Evolutionary conservation across 23 tunicate species (phyloP).

Genomic region (Trididemnum nubilum): DNA sequence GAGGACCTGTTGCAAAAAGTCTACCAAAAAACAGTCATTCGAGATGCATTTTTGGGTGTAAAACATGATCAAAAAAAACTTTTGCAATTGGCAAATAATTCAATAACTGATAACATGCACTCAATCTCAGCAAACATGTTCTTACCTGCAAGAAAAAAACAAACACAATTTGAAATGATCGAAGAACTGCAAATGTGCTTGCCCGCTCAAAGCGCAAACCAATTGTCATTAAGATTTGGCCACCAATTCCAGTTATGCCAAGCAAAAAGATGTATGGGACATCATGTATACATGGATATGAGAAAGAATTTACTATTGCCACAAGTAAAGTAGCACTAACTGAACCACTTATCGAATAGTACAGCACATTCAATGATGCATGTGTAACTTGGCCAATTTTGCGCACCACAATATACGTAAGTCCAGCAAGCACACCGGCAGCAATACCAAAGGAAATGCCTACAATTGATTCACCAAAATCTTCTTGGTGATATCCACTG

Average conservation of each 20-base stretch:
- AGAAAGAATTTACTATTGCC: conserved; percentile 9
- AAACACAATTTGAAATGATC: conserved; percentile 58
- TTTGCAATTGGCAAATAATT: no score
- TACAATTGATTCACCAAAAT: no score
- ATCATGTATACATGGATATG: conserved; percentile 48
- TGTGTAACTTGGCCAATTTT: conserved; percentile 42
- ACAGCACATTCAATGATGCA: conserved; percentile 45
- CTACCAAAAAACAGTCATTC: no score
- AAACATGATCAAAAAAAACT: no score
- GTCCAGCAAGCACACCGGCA: conserved; percentile 23
- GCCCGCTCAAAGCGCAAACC: conserved; percentile 58
- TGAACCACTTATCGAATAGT: conserved; percentile 54
- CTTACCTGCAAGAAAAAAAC: conserved; percentile 73
- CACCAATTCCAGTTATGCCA: conserved; percentile 46
- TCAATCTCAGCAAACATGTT: no score
- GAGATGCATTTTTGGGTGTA: no score
- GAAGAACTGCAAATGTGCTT: conserved; percentile 48
- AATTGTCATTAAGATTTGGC: conserved; percentile 45
- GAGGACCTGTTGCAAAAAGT: no score
- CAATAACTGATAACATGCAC: no score
- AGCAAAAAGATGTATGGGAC: conserved; percentile 37
- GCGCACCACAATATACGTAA: conserved; percentile 30
- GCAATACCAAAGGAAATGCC: conserved; percentile 46
- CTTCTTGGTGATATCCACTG: conserved; percentile 12
- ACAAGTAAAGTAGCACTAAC: conserved; percentile 8